Evolutionary conservation across 2,888 invertebrate genomes (phyloP).

Genomic region (Rhimphoctona megacephalus): DNA sequence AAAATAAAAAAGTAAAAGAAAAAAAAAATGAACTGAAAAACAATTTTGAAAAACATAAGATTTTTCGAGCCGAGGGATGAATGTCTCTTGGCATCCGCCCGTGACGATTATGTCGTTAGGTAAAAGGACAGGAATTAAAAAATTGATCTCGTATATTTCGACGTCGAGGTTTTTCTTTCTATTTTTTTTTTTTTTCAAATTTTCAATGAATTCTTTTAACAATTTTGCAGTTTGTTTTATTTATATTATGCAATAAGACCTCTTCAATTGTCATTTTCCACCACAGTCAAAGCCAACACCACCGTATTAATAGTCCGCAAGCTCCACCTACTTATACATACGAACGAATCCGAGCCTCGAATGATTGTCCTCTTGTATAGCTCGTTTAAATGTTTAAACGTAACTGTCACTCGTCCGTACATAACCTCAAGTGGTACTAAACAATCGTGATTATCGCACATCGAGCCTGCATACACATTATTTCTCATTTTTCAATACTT

Average conservation of each 20-base stretch:
- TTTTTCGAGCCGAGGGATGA: conserved; percentile 37
- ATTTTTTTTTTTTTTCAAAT: background rate
- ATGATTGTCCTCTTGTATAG: background rate
- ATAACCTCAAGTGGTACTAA: background rate
- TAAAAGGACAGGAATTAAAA: conserved; percentile 1
- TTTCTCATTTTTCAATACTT: background rate
- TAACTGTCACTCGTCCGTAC: conserved; percentile 3
- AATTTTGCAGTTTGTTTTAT: background rate
- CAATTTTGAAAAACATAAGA: conserved; percentile 12
- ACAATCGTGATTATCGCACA: conserved; percentile 18
- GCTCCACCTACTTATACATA: conserved; percentile 2
- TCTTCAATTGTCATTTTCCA: background rate
- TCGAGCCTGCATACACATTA: background rate
- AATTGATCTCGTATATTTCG: background rate
- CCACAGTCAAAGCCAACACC: background rate
- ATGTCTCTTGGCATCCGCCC: conserved; percentile 42
- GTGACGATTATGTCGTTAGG: conserved; percentile 57
- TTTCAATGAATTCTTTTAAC: background rate
- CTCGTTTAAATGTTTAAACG: background rate
- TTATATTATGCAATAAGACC: background rate
- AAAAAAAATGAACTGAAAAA: conserved; percentile 11
- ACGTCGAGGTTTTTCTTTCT: background rate
- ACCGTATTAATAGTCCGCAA: background rate
- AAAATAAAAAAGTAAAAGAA: conserved; percentile 23
- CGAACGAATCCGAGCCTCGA: background rate